Evolutionary conservation across 2,888 invertebrate genomes (phyloP), one percentile per base, ranked within the genome.

Genomic region (Hypomecis atomaria): DNA sequence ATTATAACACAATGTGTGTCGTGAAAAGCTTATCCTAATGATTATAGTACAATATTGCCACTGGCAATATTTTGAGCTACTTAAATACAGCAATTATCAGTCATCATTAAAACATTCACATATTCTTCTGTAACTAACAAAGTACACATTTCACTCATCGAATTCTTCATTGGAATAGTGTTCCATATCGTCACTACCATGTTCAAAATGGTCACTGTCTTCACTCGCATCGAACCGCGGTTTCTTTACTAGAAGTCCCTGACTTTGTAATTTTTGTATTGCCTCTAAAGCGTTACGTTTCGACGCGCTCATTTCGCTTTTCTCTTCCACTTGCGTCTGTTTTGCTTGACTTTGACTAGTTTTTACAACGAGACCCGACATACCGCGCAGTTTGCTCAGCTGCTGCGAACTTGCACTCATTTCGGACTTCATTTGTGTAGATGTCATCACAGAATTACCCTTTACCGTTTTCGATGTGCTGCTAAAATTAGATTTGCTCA

Each of bases 211-310:
- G 47, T 84, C 84, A 72, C 77, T 82, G 38, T 81, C 78, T 49
- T 86, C 83, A 63, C 76, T 78, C n/a, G 74, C 66, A 36, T 87
- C 90, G 62, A 86, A 53, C 6, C 87, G 84, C 34, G 92, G 92
- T 64, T 90, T 91, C 71, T 92, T 92, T 7, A 92, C 82, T 71
- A 92, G 78, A 8, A 92, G 79, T 56, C 92, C 92, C 68, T 90
- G 90, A 74, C 83, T 89, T 72, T 89, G 90, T 67, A 92, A 80
- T 69, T 83, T 91, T 74, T 91, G 85, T 73, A 92, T 86, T n/a
- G 91, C 90, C 60, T 88, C 87, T 75, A 92, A 77, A 37, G 92
- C 84, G 71, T 80, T 84, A 61, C 81, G 79, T 72, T 88, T 86
- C 5, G 86, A 75, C 48, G 82, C 71, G 74, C 68, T 84, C 37